These are phyloP conservation scores for Spea bombifrons DNA, from an alignment of 2,113 vertebrate genomes.

Conservation along the genomic window DNA sequence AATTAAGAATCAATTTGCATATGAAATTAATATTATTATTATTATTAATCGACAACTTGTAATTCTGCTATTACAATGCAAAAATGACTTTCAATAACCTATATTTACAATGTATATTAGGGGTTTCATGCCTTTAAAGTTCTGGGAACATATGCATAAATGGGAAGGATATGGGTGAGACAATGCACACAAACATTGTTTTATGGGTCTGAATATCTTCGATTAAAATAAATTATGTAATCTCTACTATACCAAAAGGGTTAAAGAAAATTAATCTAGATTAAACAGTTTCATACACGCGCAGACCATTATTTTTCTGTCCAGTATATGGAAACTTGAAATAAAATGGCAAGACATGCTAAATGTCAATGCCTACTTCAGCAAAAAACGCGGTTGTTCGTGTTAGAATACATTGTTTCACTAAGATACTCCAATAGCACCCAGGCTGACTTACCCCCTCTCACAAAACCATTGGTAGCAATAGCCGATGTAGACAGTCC, in stretches of 20 bases:
- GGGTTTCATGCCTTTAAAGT: not conserved
- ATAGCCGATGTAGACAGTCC: constrained; percentile 96
- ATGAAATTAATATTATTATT: too few relatives aligned
- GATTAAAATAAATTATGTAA: constrained; percentile 8
- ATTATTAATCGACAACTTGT: too few relatives aligned
- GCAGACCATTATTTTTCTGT: not conserved
- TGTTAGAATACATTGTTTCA: not conserved
- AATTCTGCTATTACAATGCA: too few relatives aligned
- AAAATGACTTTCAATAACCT: too few relatives aligned
- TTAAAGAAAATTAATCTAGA: not conserved
- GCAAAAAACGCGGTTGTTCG: not conserved
- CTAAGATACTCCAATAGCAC: not conserved
- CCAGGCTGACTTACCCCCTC: constrained; percentile 81
- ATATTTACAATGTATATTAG: too few relatives aligned
- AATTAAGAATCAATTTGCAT: too few relatives aligned
- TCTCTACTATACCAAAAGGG: not conserved
- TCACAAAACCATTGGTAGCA: constrained; percentile 94
- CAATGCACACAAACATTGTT: not conserved
- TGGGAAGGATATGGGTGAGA: not conserved
- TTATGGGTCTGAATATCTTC: constrained; percentile 7
- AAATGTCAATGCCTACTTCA: not conserved
- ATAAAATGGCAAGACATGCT: not conserved
- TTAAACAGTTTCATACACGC: not conserved
- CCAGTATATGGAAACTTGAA: not conserved
- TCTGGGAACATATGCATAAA: not conserved